A percentile compares a stretch with the other conserved stretches of the same genome.
Evolutionary conservation across 2,888 invertebrate genomes (phyloP).

Genomic region (Drosophila meridionalis): DNA sequence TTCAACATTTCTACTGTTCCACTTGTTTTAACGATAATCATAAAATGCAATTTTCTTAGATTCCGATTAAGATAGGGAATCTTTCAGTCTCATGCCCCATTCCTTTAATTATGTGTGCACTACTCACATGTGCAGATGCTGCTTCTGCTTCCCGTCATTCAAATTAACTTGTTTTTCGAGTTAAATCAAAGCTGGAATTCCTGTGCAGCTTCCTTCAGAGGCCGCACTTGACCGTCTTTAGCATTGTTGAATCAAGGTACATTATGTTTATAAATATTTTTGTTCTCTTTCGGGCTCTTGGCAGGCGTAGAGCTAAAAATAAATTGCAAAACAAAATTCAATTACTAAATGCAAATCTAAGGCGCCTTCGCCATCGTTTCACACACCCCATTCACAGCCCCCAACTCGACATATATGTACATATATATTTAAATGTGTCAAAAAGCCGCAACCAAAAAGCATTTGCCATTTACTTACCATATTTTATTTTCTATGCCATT

Average conservation of each 20-base stretch:
- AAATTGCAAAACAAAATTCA: conserved; percentile 79
- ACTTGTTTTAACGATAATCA: neutral
- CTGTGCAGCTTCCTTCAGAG: conserved; percentile 25
- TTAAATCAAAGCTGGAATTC: conserved; percentile 4
- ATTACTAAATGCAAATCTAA: conserved; percentile 78
- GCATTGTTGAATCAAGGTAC: conserved; percentile 33
- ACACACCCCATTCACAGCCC: too few species aligned
- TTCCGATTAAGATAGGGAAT: neutral
- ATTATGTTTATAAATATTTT: conserved; percentile 18
- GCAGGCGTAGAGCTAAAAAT: conserved; percentile 59
- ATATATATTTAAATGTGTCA: conserved; percentile 56
- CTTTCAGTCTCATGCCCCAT: too few species aligned
- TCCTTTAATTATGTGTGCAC: neutral
- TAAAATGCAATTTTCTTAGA: neutral
- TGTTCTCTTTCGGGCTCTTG: conserved; percentile 44
- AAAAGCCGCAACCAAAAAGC: conserved; percentile 63
- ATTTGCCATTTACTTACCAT: conserved; percentile 69
- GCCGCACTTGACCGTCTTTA: conserved; percentile 37
- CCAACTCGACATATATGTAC: neutral
- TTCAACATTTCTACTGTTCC: neutral
- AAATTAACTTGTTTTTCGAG: conserved; percentile 1
- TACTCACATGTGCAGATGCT: neutral
- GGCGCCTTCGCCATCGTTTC: conserved; percentile 36
- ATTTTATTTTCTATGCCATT: conserved; percentile 58
- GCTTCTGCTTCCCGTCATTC: neutral